Percentiles rank a stretch among this genome's conserved stretches.
phyloP scores from a whole-genome alignment of 2,888 invertebrate genomes.

The Drosophila borealis region DNA sequence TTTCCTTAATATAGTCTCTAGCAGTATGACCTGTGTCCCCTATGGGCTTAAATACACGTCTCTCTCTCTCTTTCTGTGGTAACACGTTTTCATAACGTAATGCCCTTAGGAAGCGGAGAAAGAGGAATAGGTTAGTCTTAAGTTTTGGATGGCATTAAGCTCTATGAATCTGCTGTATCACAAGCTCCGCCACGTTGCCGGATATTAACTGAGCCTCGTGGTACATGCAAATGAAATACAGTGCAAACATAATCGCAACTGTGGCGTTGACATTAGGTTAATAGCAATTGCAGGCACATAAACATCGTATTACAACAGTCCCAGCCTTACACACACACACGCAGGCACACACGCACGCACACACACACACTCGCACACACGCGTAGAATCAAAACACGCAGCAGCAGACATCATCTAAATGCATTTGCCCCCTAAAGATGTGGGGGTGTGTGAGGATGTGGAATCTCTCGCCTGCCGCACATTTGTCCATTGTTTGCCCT shows the following conservation, averaged over 20 bases:
- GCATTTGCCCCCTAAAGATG: conserved; percentile 33
- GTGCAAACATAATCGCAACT: conserved; percentile 47
- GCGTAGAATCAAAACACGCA: conserved; percentile 32
- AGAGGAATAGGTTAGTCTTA: not conserved
- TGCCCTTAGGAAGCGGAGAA: not conserved
- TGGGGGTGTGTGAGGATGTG: not conserved
- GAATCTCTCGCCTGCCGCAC: conserved; percentile 26
- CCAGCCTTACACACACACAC: conserved; percentile 9
- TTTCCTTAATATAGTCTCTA: not conserved
- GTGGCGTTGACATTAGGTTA: conserved; percentile 64
- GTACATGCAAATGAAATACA: conserved; percentile 34
- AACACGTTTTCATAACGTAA: not conserved
- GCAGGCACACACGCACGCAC: conserved; percentile 1
- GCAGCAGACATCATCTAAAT: conserved; percentile 49
- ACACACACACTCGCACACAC: conserved; percentile 4
- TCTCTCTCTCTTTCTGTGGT: too few species aligned
- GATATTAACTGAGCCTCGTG: conserved; percentile 8
- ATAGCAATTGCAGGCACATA: conserved; percentile 50
- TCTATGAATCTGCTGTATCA: conserved; percentile 2
- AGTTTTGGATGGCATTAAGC: conserved; percentile 5
- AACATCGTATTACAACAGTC: conserved; percentile 44
- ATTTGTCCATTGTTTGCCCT: conserved; percentile 68
- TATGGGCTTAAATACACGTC: not conserved
- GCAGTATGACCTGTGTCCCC: not conserved
- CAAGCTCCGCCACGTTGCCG: conserved; percentile 21